Conservation (phyloP, 2,888 invertebrate species). For the Colletes collaris region DNA sequence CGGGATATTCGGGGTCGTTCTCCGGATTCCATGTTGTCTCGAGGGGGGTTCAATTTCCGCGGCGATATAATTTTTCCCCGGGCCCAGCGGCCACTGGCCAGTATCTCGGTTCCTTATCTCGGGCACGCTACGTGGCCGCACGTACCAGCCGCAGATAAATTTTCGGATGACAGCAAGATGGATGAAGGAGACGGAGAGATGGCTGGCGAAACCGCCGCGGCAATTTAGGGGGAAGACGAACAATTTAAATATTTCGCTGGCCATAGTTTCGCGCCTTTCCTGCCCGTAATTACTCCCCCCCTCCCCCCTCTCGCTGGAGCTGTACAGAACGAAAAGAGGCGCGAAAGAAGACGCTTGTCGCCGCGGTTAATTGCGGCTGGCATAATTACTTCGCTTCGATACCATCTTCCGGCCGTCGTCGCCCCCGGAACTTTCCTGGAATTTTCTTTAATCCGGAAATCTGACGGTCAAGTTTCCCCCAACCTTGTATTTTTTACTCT, state of each 20-base stretch:
- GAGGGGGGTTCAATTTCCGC: conserved; percentile 19
- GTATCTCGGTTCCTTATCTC: conserved; percentile 26
- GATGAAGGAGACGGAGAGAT: conserved; percentile 58
- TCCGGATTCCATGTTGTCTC: neutral
- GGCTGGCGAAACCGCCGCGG: conserved; percentile 28
- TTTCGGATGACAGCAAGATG: conserved; percentile 65
- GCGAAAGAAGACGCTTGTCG: conserved; percentile 18
- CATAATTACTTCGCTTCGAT: conserved; percentile 45
- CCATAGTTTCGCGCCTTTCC: conserved; percentile 39
- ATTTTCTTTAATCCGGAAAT: neutral
- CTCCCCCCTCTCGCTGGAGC: neutral
- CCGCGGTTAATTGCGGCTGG: conserved; percentile 32
- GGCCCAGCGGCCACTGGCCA: neutral
- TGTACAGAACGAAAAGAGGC: neutral
- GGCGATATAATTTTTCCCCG: conserved; percentile 35
- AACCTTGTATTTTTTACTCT: too few species aligned
- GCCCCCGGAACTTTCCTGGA: neutral
- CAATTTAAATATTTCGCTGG: conserved; percentile 66
- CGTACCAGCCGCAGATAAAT: conserved; percentile 57
- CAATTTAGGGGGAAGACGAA: conserved; percentile 55
- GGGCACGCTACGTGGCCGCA: conserved; percentile 21
- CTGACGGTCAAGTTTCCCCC: neutral
- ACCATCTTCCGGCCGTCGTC: conserved; percentile 10
- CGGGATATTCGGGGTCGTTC: neutral
- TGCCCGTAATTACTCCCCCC: conserved; percentile 46